Evolutionary conservation across 2,888 invertebrate species (phyloP), one percentile per base, ranked within the genome.

Genomic region (Dynastes maya): DNA sequence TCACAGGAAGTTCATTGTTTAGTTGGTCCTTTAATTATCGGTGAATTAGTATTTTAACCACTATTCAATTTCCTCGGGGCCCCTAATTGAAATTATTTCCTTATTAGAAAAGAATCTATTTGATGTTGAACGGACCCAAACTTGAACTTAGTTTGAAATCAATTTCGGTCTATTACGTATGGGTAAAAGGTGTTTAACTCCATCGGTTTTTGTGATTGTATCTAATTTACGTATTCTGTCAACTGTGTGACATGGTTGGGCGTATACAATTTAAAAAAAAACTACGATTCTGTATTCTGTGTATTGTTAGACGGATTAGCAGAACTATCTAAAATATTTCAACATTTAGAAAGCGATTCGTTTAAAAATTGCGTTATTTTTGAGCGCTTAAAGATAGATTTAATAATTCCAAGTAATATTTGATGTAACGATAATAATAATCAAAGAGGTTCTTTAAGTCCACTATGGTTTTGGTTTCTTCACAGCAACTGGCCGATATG

Each of bases 11-110:
- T 49, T 13, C 61, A 75, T 75, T 76, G 76, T 67, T 76, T 76
- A 65, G 65, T 76, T 65, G 76, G 53, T 49, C 65, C 76, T 53
- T 76, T 76, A 76, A 76, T 76, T 76, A 76, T 76, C 16, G 32
- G 16, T 9, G 76, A 65, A 76, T 65, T 51, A 65, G 40, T 51
- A 55, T 51, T 53, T 71, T 67, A 53, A 27, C 75, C 75, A 22
- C 72, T 16, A 40, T 75, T 75, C 61, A 63, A 61, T 75, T 75
- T 16, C 68, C 68, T 40, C 68, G 49, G 49, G 13, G 49, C 45
- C 53, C 45, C 53, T 68, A 45, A 68, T 68, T 68, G 27, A 68
- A 68, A 68, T 68, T 51, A 68, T 68, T 49, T 49, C 45, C 68
- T 16, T 68, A 22, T 68, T 68, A 68, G 68, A 68, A 68, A 68